Conservation (phyloP, 2,888 invertebrate genomes). For the Ormyrus labotus region DNA sequence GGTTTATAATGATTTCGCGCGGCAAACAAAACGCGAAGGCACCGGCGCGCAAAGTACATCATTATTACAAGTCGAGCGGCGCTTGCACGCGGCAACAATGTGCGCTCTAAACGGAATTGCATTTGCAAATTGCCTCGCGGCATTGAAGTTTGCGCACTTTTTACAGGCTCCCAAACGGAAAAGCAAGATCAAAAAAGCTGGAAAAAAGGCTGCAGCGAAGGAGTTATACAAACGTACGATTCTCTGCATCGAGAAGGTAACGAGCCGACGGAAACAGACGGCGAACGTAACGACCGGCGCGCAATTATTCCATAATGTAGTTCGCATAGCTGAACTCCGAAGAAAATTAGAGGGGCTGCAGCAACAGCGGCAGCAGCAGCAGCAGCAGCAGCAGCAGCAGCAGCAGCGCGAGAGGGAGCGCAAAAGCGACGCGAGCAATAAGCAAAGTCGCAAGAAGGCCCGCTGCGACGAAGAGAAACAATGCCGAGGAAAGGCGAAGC, state of each 20-base stretch:
- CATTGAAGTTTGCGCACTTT: slow-evolving; percentile 41
- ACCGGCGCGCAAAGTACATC: slow-evolving; percentile 12
- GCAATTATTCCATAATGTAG: slow-evolving; percentile 73
- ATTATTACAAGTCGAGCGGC: slow-evolving; percentile 32
- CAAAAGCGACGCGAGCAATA: slow-evolving; percentile 55
- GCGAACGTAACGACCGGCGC: slow-evolving; percentile 59
- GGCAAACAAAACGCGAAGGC: not conserved
- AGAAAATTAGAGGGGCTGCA: slow-evolving; percentile 70
- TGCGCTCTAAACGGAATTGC: slow-evolving; percentile 43
- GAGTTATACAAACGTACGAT: slow-evolving; percentile 59
- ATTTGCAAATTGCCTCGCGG: slow-evolving; percentile 41
- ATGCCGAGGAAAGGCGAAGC: slow-evolving; percentile 10
- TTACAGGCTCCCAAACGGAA: slow-evolving; percentile 25
- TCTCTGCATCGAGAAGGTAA: slow-evolving; percentile 53
- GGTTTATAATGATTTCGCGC: slow-evolving; percentile 23
- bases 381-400: not conserved
- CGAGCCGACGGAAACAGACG: slow-evolving; percentile 58
- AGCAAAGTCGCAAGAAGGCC: slow-evolving; percentile 53
- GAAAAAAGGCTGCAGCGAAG: slow-evolving; percentile 49
- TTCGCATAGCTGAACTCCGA: slow-evolving; percentile 70
- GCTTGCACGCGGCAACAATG: slow-evolving; percentile 3
- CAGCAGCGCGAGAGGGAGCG: slow-evolving; percentile 44
- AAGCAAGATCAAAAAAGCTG: slow-evolving; percentile 41
- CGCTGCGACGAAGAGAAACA: slow-evolving; percentile 26
- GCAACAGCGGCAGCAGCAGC: slow-evolving; percentile 3